These are phyloP conservation scores for Dendrolimus pini DNA, from an alignment of 2,888 invertebrate genomes.

Conservation along the genomic window DNA sequence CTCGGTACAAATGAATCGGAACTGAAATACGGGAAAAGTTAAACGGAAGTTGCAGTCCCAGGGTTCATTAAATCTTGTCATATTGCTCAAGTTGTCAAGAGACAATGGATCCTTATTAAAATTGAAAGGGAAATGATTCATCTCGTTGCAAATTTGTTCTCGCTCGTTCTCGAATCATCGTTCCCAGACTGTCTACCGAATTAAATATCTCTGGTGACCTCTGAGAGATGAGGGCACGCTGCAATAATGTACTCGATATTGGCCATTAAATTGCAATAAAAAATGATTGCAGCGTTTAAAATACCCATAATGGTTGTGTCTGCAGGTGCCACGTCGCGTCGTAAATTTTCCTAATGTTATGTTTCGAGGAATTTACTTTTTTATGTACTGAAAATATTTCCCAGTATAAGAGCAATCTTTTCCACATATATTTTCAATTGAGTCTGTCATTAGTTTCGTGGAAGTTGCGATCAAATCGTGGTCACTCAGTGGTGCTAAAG, in stretches of 20 bases:
- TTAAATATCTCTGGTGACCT: conserved; percentile 29
- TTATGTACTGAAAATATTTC: not conserved
- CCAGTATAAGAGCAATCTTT: not conserved
- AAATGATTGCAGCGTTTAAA: conserved; percentile 28
- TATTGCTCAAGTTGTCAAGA: not conserved
- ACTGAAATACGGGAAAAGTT: no score
- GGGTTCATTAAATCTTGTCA: not conserved
- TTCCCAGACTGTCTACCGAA: conserved; percentile 18
- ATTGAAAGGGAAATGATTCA: not conserved
- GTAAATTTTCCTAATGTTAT: not conserved
- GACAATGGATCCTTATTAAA: not conserved
- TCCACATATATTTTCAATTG: no score
- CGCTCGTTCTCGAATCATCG: conserved; percentile 11
- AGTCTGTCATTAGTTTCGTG: no score
- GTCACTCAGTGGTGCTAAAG: no score
- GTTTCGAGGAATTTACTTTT: not conserved
- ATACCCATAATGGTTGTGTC: conserved; percentile 9
- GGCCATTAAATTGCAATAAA: conserved; percentile 39
- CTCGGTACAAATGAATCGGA: no score
- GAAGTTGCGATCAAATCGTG: no score
- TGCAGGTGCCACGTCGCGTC: not conserved
- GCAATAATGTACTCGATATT: conserved; percentile 25
- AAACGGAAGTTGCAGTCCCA: not conserved
- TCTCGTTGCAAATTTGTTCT: not conserved
- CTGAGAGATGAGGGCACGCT: conserved; percentile 23